Evolutionary conservation across 2,113 vertebrate genomes (phyloP).

Genomic region (Mixornis gularis): DNA sequence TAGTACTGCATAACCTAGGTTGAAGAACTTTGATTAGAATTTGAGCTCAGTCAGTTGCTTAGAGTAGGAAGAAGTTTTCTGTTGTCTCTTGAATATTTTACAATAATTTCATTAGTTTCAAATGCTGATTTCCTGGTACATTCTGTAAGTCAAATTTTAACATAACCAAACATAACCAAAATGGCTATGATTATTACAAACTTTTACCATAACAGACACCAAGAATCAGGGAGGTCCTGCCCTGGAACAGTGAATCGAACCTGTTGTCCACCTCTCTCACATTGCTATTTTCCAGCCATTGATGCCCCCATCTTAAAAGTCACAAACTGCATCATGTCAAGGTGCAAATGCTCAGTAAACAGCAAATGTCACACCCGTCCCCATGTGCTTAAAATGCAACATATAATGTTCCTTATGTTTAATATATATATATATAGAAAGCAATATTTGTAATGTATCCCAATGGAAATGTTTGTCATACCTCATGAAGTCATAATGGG

Average conservation of each 20-base stretch:
- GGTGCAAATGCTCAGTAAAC: rapidly evolving
- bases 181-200: neutral
- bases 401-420: neutral
- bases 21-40: neutral
- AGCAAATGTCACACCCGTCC: neutral
- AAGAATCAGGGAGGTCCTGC: neutral
- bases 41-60: neutral
- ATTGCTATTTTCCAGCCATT: neutral
- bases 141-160: neutral
- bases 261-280: neutral
- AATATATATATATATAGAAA: neutral
- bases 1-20: neutral
- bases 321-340: rapidly evolving
- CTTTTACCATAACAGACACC: neutral
- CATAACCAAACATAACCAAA: neutral
- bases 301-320: neutral
- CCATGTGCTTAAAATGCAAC: neutral
- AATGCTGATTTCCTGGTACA: neutral
- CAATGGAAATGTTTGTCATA: neutral
- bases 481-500: neutral
- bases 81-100: neutral
- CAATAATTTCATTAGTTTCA: neutral
- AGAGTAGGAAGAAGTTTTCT: neutral
- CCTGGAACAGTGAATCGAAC: neutral
- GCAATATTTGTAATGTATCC: neutral